Percentiles rank a stretch among this genome's conserved stretches.
Conservation (phyloP, 1,140 invertebrate species). For the Zaprionus tsacasi region DNA sequence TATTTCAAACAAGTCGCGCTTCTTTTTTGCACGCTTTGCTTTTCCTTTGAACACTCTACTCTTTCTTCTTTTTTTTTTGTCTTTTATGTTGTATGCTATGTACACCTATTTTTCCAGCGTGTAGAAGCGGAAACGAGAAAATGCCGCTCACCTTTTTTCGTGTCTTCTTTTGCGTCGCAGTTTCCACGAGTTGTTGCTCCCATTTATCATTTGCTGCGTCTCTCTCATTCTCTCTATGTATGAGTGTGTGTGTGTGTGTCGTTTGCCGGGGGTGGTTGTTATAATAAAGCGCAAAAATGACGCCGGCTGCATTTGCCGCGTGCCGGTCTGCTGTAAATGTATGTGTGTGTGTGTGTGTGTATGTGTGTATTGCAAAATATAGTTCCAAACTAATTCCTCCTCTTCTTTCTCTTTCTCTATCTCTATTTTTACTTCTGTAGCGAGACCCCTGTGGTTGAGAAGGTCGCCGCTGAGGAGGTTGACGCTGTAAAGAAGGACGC, state of each 20-base stretch:
- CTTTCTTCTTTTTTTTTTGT: constrained; percentile 1
- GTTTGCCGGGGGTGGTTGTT: constrained; percentile 39
- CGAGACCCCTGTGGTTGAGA: constrained; percentile 82
- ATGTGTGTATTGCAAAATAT: constrained; percentile 12
- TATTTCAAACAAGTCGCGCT: constrained; percentile 75
- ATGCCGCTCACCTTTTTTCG: constrained; percentile 65
- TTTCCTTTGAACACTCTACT: constrained; percentile 33
- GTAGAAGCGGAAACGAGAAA: constrained; percentile 33
- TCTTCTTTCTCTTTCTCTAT: constrained; percentile 2
- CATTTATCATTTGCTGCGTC: constrained; percentile 69
- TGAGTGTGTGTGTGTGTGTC: constrained; percentile 9
- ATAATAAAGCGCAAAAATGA: constrained; percentile 52
- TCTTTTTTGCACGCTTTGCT: constrained; percentile 64
- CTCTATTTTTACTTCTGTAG: constrained; percentile 36
- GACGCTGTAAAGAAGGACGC: constrained; percentile 79
- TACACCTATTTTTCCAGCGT: constrained; percentile 46
- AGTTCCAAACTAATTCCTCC: neutral
- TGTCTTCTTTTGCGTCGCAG: constrained; percentile 69
- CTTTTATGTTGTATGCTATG: constrained; percentile 37
- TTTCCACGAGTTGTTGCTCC: constrained; percentile 77
- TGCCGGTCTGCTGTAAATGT: constrained; percentile 32
- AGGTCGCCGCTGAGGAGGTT: constrained; percentile 78
- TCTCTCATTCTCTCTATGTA: constrained; percentile 50
- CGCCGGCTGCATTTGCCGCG: constrained; percentile 18
- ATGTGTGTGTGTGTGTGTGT: constrained; percentile 14